These are phyloP conservation scores for Buphagus erythrorhynchus DNA, from an alignment of 2,797 vertebrate genomes.

Conservation along the genomic window DNA sequence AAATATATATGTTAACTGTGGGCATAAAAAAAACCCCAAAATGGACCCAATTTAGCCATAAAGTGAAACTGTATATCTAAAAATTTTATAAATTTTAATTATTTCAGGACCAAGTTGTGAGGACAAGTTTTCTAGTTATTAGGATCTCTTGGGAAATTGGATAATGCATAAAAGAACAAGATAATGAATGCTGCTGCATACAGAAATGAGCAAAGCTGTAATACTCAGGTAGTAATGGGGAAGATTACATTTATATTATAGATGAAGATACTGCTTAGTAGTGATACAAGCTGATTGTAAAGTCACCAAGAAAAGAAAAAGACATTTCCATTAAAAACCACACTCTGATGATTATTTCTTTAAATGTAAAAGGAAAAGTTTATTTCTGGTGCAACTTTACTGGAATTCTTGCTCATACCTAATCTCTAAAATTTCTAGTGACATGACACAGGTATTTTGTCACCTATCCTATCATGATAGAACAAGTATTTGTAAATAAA, in stretches of 20 bases:
- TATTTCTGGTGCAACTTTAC: not conserved
- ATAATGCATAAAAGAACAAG: conserved; percentile 32
- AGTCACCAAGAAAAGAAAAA: not conserved
- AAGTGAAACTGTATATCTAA: not conserved
- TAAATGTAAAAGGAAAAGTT: not conserved
- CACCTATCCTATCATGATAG: not conserved
- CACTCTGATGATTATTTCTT: not conserved
- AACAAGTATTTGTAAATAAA: not conserved
- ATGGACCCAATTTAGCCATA: not conserved
- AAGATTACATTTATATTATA: not conserved
- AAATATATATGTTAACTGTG: not conserved
- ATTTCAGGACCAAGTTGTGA: not conserved
- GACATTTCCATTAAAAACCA: not conserved
- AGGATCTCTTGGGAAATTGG: conserved; percentile 28
- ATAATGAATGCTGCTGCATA: conserved; percentile 2
- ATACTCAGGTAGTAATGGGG: not conserved
- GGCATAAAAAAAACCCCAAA: fast-evolving
- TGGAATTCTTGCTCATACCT: not conserved
- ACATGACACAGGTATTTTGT: not conserved
- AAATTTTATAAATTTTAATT: conserved; percentile 35
- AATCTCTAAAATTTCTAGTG: not conserved
- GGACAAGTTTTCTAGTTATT: conserved; percentile 15
- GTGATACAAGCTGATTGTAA: not conserved
- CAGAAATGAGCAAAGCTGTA: not conserved
- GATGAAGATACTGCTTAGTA: not conserved